Evolutionary conservation across 1,140 invertebrate genomes (phyloP), one percentile per base, ranked within the genome.

Genomic region (Rhynchophorus ferrugineus): DNA sequence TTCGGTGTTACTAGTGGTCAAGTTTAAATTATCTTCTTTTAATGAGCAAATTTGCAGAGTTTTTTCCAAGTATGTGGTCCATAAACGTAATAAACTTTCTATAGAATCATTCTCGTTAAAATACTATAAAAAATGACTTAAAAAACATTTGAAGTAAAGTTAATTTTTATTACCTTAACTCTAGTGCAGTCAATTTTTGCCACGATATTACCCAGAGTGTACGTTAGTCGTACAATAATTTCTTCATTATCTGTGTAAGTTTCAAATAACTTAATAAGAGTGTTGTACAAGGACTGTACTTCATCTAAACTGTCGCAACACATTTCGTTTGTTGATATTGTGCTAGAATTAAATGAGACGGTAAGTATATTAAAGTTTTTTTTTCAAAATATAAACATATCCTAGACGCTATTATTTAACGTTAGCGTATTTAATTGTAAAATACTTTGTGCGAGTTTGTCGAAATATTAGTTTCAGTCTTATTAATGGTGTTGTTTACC

Each of bases 291-390:
- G 24, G 66, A 62, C 47, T 69, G 68, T 54, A 73, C 70, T 22
- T 71, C 74, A 19, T 79, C 76, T 53, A 89, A 74, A 43, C 73
- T 75, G 36, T 76, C 72, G 64, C 86, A 89, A 62, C 88, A 90
- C 36, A 79, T 75, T 35, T 78, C 76, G 57, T 87, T 80, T 11
- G 81, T 81, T 9, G 88, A 91, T 24, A 90, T 68, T 44, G 89
- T 85, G 64, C 85, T 90, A 69, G 35, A 73, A 72, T 54, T 58
- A 52, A 8, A 0, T 38, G 17, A 17, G 17, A 17, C 2, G 33
- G 7, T 18, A 1, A 13, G 17, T 22, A 13, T 1, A 18, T 8
- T 16, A 33, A 39, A 21, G 1, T 22, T 21, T 5, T 36, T 49
- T 9, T 49, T 43, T 14, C 38, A 13, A 18, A 20, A 39, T 38